A percentile compares a stretch with the other conserved stretches of the same genome.
Conservation (phyloP, 2,888 invertebrate species). For the Hydraecia micacea region DNA sequence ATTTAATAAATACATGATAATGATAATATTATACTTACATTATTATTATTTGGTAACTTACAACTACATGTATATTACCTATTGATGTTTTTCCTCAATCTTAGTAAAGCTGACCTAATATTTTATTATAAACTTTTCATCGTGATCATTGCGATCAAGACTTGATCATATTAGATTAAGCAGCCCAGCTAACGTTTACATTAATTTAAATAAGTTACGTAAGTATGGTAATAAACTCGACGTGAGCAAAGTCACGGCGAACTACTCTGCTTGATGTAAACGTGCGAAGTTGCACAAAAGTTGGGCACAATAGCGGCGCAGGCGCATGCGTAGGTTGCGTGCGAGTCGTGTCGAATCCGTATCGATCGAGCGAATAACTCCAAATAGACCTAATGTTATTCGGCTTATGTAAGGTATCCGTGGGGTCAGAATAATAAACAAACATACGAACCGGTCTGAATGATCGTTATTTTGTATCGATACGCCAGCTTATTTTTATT, state of each 20-base stretch:
- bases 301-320: constrained; percentile 31
- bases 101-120: background rate
- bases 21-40: background rate
- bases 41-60: background rate
- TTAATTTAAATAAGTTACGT: constrained; percentile 35
- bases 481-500: background rate
- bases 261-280: constrained; percentile 31
- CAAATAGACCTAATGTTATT: constrained; percentile 7
- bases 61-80: background rate
- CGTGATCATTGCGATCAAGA: background rate
- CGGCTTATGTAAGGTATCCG: constrained; percentile 17
- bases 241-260: constrained; percentile 64
- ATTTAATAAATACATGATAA: background rate
- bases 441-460: background rate
- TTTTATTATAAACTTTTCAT: constrained; percentile 3
- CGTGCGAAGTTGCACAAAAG: constrained; percentile 38
- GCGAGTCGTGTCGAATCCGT: constrained; percentile 10
- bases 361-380: constrained; percentile 7
- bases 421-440: constrained; percentile 12
- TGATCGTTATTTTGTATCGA: constrained; percentile 5
- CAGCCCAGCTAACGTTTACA: constrained; percentile 14
- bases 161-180: background rate
- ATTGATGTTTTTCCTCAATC: background rate
- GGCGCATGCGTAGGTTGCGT: constrained; percentile 23
- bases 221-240: constrained; percentile 33